Evolutionary conservation across 92 coral and sea anemone genomes (phyloP).

Genomic region (Paragorgia papillata): DNA sequence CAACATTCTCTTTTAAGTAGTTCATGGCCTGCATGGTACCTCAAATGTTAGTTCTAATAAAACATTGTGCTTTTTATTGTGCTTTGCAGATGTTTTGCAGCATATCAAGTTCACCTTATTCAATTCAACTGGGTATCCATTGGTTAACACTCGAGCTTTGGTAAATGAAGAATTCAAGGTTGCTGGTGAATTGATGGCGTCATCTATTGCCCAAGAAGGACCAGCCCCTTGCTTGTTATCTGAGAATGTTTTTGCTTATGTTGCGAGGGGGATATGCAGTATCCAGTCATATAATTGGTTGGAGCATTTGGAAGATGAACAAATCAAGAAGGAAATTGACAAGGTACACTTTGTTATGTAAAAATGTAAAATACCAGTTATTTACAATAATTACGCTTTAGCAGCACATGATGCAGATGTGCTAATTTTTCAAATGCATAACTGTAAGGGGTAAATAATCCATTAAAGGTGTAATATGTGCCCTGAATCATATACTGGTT

Average conservation of each 20-base stretch:
- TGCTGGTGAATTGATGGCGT: slow-evolving; percentile 63
- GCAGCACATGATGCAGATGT: no score
- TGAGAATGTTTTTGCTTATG: slow-evolving; percentile 45
- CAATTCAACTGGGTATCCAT: slow-evolving; percentile 61
- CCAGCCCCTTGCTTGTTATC: slow-evolving; percentile 46
- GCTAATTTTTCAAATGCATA: no score
- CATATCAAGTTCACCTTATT: slow-evolving; percentile 49
- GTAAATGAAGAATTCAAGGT: slow-evolving; percentile 63
- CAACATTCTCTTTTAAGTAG: no score
- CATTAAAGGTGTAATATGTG: no score
- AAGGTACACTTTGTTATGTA: no score
- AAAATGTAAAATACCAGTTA: no score
- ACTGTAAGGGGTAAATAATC: no score
- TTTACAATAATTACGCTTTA: no score
- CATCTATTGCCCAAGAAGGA: no score
- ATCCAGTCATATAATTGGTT: slow-evolving; percentile 42
- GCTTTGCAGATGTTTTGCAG: slow-evolving; percentile 41
- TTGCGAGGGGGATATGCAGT: slow-evolving; percentile 48
- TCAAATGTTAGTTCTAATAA: no score
- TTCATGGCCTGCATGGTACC: neutral
- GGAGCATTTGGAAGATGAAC: slow-evolving; percentile 43
- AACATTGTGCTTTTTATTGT: no score
- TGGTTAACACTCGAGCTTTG: slow-evolving; percentile 62
- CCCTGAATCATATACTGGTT: no score
- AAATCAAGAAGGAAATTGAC: slow-evolving; percentile 17